Base-by-base conservation (phyloP, 2,888 invertebrate species). In the Allolobophora icterica region DNA sequence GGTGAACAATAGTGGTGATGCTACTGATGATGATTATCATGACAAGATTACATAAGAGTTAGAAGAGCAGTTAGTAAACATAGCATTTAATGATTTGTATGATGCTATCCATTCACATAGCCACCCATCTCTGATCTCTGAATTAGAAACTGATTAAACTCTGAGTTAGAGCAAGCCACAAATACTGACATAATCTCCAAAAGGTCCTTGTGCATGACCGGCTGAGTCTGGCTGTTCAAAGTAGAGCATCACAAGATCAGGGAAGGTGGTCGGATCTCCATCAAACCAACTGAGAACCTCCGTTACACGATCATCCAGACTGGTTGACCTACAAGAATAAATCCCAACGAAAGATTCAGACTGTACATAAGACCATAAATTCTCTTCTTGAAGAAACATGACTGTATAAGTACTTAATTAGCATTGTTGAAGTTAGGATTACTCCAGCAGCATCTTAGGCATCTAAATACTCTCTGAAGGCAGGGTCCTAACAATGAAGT, bases 191-290 rank as follows among this genome's bases (percentile, higher is more conserved):
- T 93, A 92, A 84, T 92, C 92, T 87, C 93, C 93, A 71, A 92
- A 93, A 15, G 94, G 94, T 45, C 94, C 94, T 52, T 92, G 91
- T 0, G 92, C 92, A 91, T 94, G 94, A 5, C 94, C 95, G 35
- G 93, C 93, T 38, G 92, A 92, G 91, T 95, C 95, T 6, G 94
- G 94, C 91, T 95, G 93, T 83, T 94, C 91, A 58, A 94, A 93
- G 91, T 95, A 94, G 45, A 94, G 90, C 4, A 93, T 93, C 15
- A 94, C 93, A n/a, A 94, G 92, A 90, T 94, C 94, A 33, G 94
- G 94, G 84, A 93, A 90, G 35, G 93, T 91, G 30, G 87, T 93
- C 3, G 84, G 91, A 40, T 93, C 91, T 13, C 91, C 92, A 8
- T 93, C 92, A 84, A 94, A 91, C 94, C 94, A 94, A 34, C 92